Evolutionary conservation across 2,113 vertebrate genomes (phyloP), one percentile per base, ranked within the genome.

Genomic region (Nestor notabilis): DNA sequence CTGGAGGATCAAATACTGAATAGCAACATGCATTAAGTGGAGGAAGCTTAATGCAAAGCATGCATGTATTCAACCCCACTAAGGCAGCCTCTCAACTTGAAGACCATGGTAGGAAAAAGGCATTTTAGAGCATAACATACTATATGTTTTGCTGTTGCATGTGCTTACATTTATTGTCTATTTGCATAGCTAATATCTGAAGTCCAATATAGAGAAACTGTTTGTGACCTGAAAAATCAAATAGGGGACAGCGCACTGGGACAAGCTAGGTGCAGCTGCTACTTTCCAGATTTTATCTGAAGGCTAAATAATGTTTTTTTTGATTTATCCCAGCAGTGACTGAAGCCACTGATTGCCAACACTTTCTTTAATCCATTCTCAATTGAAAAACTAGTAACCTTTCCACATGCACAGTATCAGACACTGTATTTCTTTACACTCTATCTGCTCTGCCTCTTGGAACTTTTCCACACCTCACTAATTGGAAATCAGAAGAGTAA

Each of bases 341-440:
- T 85, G 90, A 74, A 78, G 23, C 37, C 17, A 53, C 37, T 61
- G 41, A 21, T 14, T 61, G 35, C 19, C 37, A 81, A 28, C 20
- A 41, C 18, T 84, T 71, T 75, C n/a, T 82, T 79, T 43, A 65
- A 78, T 47, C 33, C 6, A 29, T 68, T 87, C 55, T 33, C 33
- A 78, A 2, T 0, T 79, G 56, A 82, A 91, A 94, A 88, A 46
- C 13, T 13, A 11, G 64, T 89, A 46, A 71, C 25, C 25, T 71
- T 89, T 75, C 25, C 23, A 27, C 1, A 1, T 60, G 70, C 0
- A 1, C 23, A 2, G 2, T 49, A 25, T 53, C 15, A 68, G 69
- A 17, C 0, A 1, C 7, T 47, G 8, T 58, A 37, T 43, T 63
- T 83, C 65, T 71, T 86, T 55, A 50, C 10, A 23, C 3, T 44